Base-by-base conservation (phyloP, 2,888 invertebrate species). In the Drosophila limbata region DNA sequence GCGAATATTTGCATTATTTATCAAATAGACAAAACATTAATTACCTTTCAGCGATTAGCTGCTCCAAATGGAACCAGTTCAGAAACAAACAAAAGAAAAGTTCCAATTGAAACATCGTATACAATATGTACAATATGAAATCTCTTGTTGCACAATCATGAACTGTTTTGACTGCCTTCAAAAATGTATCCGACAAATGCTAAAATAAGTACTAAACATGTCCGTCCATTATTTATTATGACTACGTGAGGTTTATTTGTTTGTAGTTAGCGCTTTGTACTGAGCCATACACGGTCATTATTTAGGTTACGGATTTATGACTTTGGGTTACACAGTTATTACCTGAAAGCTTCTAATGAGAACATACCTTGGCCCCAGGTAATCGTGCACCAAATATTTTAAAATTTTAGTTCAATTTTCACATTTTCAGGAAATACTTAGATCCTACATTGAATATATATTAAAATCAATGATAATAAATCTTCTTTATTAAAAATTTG, bases 1-100 rank as follows among this genome's bases (percentile, higher is more conserved):
- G 61, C 57, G 53, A 84, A 86, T 83, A 69, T 70, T 83, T 86
- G 64, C 47, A 40, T 25, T 52, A 61, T 67, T 81, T 83, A 86
- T 86, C 81, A 61, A 50, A 51, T 40, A 66, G 57, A 59, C 33
- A 53, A 56, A 68, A 60, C 31, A 39, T 48, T 60, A 15, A 53
- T 42, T 50, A 45, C 40, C 55, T 45, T 39, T 17, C 2, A 45
- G 45, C 35, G 35, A 57, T 62, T 56, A 25, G 13, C 6, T 10
- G 39, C 15, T 25, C 6, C 4, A 31, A 15, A 44, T 11, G 35
- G 35, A 50, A 53, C 35, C 13, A 62, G 35, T 39, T 52, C 31
- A 4, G n/a, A 10, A 17, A 39, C 59, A 25, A 44, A 25, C 11
- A 10, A 4, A 62, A 39, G 25, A 33, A 31, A 68, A 33, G 19